Evolutionary conservation across 2,797 vertebrate genomes (phyloP).

Genomic region (Eidolon dupreanum): DNA sequence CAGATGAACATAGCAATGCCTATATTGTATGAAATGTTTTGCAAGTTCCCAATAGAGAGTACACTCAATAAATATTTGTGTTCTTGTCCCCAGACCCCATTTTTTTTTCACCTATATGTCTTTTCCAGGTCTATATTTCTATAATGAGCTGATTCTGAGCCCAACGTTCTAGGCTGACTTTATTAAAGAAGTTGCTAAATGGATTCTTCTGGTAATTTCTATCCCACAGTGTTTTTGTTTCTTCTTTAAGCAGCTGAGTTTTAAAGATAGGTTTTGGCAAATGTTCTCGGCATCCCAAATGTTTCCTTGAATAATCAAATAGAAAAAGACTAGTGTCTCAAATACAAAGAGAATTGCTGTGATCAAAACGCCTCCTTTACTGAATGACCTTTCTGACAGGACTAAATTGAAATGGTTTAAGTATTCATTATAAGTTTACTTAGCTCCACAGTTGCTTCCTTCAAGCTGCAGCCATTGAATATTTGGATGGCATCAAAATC

Average conservation of each 20-base stretch:
- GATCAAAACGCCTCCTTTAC: constrained; percentile 39
- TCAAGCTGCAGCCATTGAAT: constrained; percentile 6
- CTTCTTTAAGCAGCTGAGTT: constrained; percentile 52
- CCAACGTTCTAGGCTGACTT: background rate
- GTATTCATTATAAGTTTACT: constrained; percentile 8
- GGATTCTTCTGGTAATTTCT: constrained; percentile 8
- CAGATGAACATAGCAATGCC: background rate
- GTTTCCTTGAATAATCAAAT: constrained; percentile 51
- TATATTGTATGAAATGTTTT: background rate
- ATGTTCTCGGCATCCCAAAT: constrained; percentile 45
- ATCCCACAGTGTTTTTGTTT: constrained; percentile 11
- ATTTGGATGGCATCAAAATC: constrained; percentile 6
- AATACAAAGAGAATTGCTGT: constrained; percentile 47
- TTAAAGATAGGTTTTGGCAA: constrained; percentile 57
- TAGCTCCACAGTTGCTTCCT: background rate
- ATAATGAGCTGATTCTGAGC: background rate
- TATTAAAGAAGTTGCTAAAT: constrained; percentile 25
- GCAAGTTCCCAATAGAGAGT: background rate
- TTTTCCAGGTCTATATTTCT: background rate
- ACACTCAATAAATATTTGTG: background rate
- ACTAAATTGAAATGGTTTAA: constrained; percentile 48
- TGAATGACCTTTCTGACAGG: constrained; percentile 53
- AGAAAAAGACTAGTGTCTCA: constrained; percentile 38
- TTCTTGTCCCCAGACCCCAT: background rate
- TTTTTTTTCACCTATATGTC: background rate